Evolutionary conservation across 37 sponge, comb jelly and placozoan species (phyloP), one percentile per base, ranked within the genome.

Genomic region (Oopsacas minuta): DNA sequence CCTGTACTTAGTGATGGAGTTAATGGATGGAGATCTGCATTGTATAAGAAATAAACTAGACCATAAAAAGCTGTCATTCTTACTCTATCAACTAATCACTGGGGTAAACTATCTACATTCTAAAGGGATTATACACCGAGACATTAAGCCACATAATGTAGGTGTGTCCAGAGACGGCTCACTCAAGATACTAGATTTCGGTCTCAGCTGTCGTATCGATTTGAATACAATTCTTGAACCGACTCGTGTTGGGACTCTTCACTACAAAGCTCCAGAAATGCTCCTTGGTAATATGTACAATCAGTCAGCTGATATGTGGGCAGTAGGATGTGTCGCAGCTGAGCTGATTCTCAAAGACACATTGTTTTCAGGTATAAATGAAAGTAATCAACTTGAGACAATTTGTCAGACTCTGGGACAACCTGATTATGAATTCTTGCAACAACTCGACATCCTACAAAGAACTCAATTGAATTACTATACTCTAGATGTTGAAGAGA

Each of bases 221-320:
- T 3, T 25, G 7, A 61, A 61, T 61, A 34, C 20, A 3, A 25
- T 61, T 5, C 7, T 12, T 5, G 75, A 61, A 12, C 75, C 20
- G 32, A 61, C 28, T n/a, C 75, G 75, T 34, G 75, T 12, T 20
- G 75, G 75, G 30, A 61, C 75, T 12, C 75, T 3, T 5, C 7
- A 61, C 75, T 61, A 61, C 75, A 10, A 61, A 12, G 7, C 75
- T 61, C 75, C 75, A 3, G 75, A 61, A 34, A 3, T 61, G 30
- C 30, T 61, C 32, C 75, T 61, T 12, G 75, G 75, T 25, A 61
- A 61, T 12, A 10, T 3, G 20, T 61, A 61, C 75, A 12, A 12
- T 34, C 75, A 61, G 30, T 61, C 75, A 5, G 75, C 75, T 5
- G 75, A 61, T 34, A 61, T 61, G 75, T 61, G 75, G 75, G 75